These are phyloP conservation scores for Dicerorhinus sumatrensis DNA, from an alignment of 2,113 vertebrate species.

Conservation along the genomic window DNA sequence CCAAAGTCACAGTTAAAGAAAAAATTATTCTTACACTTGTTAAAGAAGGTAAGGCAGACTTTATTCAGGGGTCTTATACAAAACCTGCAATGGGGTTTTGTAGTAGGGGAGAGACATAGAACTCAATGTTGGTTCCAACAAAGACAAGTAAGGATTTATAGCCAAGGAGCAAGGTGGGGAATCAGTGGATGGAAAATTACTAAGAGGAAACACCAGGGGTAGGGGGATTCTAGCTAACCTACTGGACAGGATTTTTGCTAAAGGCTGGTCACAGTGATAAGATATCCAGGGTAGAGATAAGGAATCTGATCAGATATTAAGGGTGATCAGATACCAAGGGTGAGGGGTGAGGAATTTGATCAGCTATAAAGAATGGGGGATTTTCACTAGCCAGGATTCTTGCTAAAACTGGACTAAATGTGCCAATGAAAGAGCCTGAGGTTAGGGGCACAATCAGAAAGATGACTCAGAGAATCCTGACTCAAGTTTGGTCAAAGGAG, in stretches of 20 bases:
- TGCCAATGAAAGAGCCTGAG: neutral
- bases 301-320: too few species aligned
- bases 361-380: neutral
- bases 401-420: neutral
- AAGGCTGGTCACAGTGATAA: too few species aligned
- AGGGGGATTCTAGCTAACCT: too few species aligned
- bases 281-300: too few species aligned
- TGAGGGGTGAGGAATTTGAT: too few species aligned
- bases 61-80: too few species aligned
- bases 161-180: too few species aligned
- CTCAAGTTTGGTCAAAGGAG: neutral
- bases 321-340: too few species aligned
- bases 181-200: neutral
- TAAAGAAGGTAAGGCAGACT: too few species aligned
- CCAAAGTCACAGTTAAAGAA: neutral
- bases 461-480: neutral
- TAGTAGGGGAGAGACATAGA: neutral
- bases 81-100: neutral
- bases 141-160: neutral
- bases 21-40: neutral
- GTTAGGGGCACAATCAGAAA: neutral
- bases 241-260: too few species aligned
- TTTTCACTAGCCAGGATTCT: too few species aligned
- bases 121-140: neutral
- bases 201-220: too few species aligned